A percentile compares a stretch with the other conserved stretches of the same genome.
phyloP scores from a whole-genome alignment of 37 sponge, comb jelly and placozoan species.

The Amphimedon queenslandica region DNA sequence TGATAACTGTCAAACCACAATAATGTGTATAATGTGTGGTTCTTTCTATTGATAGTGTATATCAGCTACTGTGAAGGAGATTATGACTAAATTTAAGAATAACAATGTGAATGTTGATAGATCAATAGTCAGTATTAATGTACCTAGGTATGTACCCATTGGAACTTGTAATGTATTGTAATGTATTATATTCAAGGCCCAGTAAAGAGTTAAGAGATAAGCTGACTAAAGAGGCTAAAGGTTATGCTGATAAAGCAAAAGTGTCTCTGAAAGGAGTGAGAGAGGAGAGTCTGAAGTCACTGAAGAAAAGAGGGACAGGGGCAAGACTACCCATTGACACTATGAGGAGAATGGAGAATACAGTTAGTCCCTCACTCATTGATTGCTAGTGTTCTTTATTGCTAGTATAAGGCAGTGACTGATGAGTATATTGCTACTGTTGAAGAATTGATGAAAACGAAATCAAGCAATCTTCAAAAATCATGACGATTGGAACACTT shows the following conservation, averaged over 20 bases:
- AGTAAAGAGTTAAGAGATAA: conserved; percentile 65
- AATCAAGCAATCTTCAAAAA: conserved; percentile 44
- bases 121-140: background rate
- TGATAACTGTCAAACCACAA: too few relatives aligned
- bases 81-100: background rate
- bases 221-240: conserved; percentile 69
- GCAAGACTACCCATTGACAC: conserved; percentile 56
- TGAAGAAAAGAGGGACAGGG: conserved; percentile 19
- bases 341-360: conserved; percentile 54
- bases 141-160: background rate
- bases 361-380: conserved; percentile 1
- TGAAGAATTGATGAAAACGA: conserved; percentile 50
- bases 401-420: conserved; percentile 56
- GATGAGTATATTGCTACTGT: conserved; percentile 37
- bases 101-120: background rate
- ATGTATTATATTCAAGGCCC: conserved; percentile 60
- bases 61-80: background rate
- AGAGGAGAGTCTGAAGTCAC: conserved; percentile 54
- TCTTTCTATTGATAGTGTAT: too few relatives aligned
- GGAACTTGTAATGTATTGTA: background rate
- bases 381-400: background rate
- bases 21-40: too few relatives aligned
- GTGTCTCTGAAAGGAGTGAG: conserved; percentile 48
- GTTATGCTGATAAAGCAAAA: conserved; percentile 64
- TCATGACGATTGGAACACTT: background rate